These are phyloP conservation scores for Lasioglossum baleicum DNA, from an alignment of 1,140 invertebrate genomes.

Conservation along the genomic window DNA sequence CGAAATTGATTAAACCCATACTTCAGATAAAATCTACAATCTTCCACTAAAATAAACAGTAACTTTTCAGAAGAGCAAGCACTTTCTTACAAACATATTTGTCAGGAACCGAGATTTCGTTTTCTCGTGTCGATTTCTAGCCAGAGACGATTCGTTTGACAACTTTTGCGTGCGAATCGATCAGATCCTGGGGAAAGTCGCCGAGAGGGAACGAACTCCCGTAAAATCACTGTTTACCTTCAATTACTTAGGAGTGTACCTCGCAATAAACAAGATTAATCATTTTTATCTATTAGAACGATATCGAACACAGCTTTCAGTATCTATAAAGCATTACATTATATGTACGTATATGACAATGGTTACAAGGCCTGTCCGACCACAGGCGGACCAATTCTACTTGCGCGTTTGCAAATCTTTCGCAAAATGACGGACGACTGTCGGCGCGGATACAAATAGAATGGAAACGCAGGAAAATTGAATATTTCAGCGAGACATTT, in stretches of 20 bases:
- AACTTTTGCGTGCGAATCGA: not conserved
- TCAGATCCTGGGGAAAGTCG: slow-evolving; percentile 3
- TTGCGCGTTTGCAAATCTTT: not conserved
- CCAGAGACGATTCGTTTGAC: not conserved
- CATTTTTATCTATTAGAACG: not conserved
- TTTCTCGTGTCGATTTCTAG: no score
- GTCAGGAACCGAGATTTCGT: not conserved
- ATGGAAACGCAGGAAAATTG: no score
- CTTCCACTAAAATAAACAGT: no score
- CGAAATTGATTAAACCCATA: no score
- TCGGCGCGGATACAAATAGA: no score
- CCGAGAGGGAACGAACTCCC: not conserved
- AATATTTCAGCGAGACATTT: no score
- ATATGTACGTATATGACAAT: no score
- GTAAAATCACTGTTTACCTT: slow-evolving; percentile 36
- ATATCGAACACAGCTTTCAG: not conserved
- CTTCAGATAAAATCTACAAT: no score
- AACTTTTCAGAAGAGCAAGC: no score
- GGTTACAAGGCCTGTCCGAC: not conserved
- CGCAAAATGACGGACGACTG: no score
- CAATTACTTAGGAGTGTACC: slow-evolving; percentile 33
- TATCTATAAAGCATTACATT: not conserved
- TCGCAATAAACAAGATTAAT: slow-evolving; percentile 36
- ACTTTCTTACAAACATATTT: no score
- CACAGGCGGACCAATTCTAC: not conserved